phyloP scores from a whole-genome alignment of 2,888 invertebrate species.

The Scelioninae gen. 1 region DNA sequence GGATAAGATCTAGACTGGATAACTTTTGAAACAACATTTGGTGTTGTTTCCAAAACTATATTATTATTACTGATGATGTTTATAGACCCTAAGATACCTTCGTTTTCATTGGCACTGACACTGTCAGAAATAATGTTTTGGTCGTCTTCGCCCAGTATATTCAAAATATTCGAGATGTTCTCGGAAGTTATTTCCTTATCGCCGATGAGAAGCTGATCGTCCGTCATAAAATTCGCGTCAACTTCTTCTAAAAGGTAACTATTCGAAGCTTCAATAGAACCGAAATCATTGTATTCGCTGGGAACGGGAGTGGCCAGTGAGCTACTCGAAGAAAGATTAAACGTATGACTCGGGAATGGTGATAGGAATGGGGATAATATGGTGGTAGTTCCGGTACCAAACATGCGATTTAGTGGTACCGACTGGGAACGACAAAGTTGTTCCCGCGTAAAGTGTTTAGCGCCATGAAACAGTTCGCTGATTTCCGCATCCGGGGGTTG shows the following conservation, averaged over 20 bases:
- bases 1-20: slow-evolving; percentile 83
- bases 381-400: slow-evolving; percentile 79
- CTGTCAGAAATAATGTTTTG: slow-evolving; percentile 76
- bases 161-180: slow-evolving; percentile 88
- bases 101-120: slow-evolving; percentile 73
- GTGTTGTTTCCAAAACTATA: slow-evolving; percentile 76
- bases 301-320: slow-evolving; percentile 89
- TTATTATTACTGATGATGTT: slow-evolving; percentile 74
- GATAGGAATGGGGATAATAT: slow-evolving; percentile 79
- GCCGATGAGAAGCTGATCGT: slow-evolving; percentile 80
- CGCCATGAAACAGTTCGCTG: slow-evolving; percentile 87
- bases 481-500: slow-evolving; percentile 86
- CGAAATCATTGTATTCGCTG: slow-evolving; percentile 90
- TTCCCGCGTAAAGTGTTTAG: slow-evolving; percentile 83
- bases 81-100: slow-evolving; percentile 74
- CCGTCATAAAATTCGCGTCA: slow-evolving; percentile 79
- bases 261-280: slow-evolving; percentile 87
- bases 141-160: slow-evolving; percentile 85
- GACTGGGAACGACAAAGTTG: slow-evolving; percentile 89
- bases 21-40: slow-evolving; percentile 77
- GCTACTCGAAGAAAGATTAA: slow-evolving; percentile 86
- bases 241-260: slow-evolving; percentile 81
- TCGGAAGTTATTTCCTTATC: slow-evolving; percentile 85
- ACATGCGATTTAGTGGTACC: slow-evolving; percentile 89
- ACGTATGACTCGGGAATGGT: slow-evolving; percentile 78